Evolutionary conservation across 2,888 invertebrate species (phyloP), one percentile per base, ranked within the genome.

Genomic region (Ephialtes manifestator): DNA sequence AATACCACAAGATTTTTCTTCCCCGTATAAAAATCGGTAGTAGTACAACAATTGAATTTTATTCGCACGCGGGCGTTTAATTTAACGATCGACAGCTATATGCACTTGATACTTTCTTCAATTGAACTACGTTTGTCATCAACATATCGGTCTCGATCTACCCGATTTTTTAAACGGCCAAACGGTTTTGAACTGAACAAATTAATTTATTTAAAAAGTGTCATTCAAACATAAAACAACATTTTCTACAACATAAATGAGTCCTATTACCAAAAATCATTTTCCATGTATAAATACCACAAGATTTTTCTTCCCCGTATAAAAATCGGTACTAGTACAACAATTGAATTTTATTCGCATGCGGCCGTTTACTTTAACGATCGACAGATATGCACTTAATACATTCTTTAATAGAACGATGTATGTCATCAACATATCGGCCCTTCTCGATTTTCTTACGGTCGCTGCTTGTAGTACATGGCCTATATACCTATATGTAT

Each of bases 381-480:
- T 65, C 4, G 39, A 18, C 39, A 43, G 43, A 72, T 58, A 39
- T 39, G 39, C 39, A 43, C 72, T 46, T 46, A 20, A 58, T 74
- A 46, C n/a, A 60, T 58, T 74, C 72, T 58, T 60, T 24, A 46
- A 43, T 58, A 58, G 43, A 72, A 58, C 24, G 43, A 58, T 58
- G 58, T 58, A 28, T 74, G 72, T 74, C 72, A 74, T 74, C 72
- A 46, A 58, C 72, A 46, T 74, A 74, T 74, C 46, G 58, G 58
- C 28, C 58, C 24, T 24, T 2, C 43, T 46, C 72, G 72, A 74
- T 74, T 74, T 74, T 46, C 72, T 58, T 74, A 74, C 72, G 72
- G 72, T 74, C 72, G 72, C 35, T 46, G 72, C 72, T 74, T 46
- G 24, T 46, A 31, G 58, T 60, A 63, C 63, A 75, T 48, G 13